Percentiles rank a stretch among this genome's conserved stretches.
These are phyloP conservation scores for Danio tinwini DNA, from an alignment of 2,797 vertebrate species.

Conservation along the genomic window DNA sequence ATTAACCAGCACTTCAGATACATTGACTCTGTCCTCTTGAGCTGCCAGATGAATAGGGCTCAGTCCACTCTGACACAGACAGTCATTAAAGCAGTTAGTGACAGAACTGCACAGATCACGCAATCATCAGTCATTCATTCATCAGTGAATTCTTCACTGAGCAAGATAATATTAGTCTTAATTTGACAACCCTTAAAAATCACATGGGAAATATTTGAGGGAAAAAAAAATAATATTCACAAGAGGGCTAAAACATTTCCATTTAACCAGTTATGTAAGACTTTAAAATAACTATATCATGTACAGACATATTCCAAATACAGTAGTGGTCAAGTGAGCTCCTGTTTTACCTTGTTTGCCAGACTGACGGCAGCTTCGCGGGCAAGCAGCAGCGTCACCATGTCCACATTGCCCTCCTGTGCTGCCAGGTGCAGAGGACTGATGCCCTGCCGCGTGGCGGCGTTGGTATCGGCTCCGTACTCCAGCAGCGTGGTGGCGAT, in stretches of 20 bases:
- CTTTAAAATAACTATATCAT: too few relatives aligned
- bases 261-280: too few relatives aligned
- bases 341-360: constrained; percentile 87
- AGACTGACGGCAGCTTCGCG: constrained; percentile 89
- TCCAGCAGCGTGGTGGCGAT: constrained; percentile 95
- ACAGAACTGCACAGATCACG: constrained; percentile 4
- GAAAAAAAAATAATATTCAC: background rate
- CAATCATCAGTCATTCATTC: background rate
- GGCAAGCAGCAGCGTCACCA: constrained; percentile 92
- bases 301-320: too few relatives aligned
- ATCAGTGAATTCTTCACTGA: background rate
- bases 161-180: background rate
- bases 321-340: background rate
- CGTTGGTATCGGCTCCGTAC: constrained; percentile 92
- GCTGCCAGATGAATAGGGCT: constrained; percentile 95
- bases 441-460: constrained; percentile 93
- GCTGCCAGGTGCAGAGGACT: constrained; percentile 93
- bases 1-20: constrained; percentile 94
- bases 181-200: background rate
- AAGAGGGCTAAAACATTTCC: background rate
- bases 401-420: constrained; percentile 95
- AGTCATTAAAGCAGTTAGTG: constrained; percentile 17
- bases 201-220: too few relatives aligned
- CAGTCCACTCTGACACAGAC: constrained; percentile 85
- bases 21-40: constrained; percentile 95